Evolutionary conservation across 2,888 invertebrate genomes (phyloP), one percentile per base, ranked within the genome.

Genomic region (Galerucella pusilla): DNA sequence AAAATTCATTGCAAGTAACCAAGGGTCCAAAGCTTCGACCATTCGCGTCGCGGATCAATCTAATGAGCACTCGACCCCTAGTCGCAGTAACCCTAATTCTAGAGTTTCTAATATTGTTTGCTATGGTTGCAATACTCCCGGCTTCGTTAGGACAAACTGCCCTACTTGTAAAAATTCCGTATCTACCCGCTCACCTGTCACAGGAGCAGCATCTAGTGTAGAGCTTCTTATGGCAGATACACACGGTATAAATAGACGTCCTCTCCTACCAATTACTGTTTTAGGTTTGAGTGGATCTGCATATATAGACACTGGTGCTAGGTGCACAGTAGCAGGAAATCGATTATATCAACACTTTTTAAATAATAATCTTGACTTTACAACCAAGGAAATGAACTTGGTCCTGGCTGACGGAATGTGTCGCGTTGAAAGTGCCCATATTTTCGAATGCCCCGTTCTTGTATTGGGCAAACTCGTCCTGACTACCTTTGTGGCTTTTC

Each of bases 301-400:
- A 2, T 73, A 75, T 68, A 66, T 78, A 6, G 79, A 79, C 52
- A 70, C 77, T n/a, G 79, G 76, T 65, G 78, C 77, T n/a, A 73
- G 59, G 16, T 59, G 75, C 35, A 72, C 67, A 25, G 70, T 77
- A 9, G 74, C 76, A 9, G 74, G 76, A 3, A 14, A 71, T 16
- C 46, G 68, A 20, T 45, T 76, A 46, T 66, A 66, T 54, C n/a
- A 49, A n/a, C 75, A 74, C 49, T 67, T 75, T 25, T 20, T 45
- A 57, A 35, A 54, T 12, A n/a, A 71, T 57, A 59, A 66, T 61
- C 42, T 73, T n/a, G 25, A 63, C 25, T 68, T 65, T 28, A 45
- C 28, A 35, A 20, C 54, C 5, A 65, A 65, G 46, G 57, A 66
- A 4, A 73, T 73, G 71, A 68, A 45, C 28, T 57, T 78, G 61